phyloP scores from a whole-genome alignment of 2,113 vertebrate genomes.

The human region DNA sequence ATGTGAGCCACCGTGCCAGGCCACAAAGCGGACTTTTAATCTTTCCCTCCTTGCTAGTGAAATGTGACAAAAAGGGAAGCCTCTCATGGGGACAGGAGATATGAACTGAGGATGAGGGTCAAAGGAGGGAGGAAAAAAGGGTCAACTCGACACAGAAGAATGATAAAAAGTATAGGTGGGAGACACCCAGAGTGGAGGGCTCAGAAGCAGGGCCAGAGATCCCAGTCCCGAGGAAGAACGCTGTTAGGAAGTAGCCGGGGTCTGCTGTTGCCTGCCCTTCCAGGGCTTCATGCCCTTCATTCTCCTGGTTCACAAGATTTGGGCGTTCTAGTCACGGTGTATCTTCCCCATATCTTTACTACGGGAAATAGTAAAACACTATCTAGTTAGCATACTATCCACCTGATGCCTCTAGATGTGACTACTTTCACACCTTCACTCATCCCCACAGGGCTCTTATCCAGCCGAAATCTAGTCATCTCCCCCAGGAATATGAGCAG shows the following conservation, averaged over 20 bases:
- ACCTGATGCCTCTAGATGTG: not conserved
- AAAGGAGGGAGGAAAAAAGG: not conserved
- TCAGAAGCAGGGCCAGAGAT: not conserved
- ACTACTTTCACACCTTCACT: not conserved
- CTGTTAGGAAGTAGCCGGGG: not conserved
- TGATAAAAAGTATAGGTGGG: not conserved
- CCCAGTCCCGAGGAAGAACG: not conserved
- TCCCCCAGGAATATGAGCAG: not conserved
- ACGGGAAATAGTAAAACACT: not conserved
- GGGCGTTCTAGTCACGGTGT: not conserved
- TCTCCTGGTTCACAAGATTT: not conserved
- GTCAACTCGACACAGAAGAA: not conserved
- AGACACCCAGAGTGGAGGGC: not conserved
- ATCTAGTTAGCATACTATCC: not conserved
- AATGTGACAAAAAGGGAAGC: not conserved
- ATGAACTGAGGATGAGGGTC: not conserved
- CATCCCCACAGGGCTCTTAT: not conserved
- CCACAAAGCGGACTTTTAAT: not conserved
- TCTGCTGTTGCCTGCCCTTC: rapidly evolving
- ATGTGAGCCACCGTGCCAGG: too few relatives aligned
- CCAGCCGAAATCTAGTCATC: not conserved
- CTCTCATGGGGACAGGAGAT: not conserved
- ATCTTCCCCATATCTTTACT: not conserved
- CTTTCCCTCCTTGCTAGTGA: not conserved
- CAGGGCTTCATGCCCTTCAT: not conserved